Percentiles rank a stretch among this genome's conserved stretches.
Evolutionary conservation across 1,140 invertebrate species (phyloP).

Genomic region (Hermetia illucens): DNA sequence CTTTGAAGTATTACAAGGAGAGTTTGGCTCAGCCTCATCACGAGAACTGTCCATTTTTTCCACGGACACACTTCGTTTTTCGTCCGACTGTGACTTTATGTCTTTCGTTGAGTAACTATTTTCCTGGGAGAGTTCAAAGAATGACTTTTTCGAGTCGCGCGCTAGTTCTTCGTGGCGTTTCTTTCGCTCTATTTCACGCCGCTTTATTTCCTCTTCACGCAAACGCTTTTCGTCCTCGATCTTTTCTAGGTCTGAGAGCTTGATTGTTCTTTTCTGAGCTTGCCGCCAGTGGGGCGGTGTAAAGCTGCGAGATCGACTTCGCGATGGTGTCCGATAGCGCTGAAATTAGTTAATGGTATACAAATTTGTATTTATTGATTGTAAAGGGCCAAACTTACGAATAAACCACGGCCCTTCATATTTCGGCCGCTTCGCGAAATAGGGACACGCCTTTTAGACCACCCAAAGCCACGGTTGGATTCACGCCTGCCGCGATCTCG

Average conservation of each 20-base stretch:
- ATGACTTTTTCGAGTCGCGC: constrained; percentile 25
- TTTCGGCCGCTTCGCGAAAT: constrained; percentile 61
- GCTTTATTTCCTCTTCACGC: constrained; percentile 43
- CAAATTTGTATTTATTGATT: constrained; percentile 6
- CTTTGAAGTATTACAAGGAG: not conserved
- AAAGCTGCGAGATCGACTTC: constrained; percentile 62
- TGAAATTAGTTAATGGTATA: constrained; percentile 22
- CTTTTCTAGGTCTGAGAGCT: constrained; percentile 64
- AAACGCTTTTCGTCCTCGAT: constrained; percentile 46
- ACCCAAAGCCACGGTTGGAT: constrained; percentile 18
- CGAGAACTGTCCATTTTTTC: constrained; percentile 5
- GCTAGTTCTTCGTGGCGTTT: constrained; percentile 37
- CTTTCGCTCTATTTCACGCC: constrained; percentile 41
- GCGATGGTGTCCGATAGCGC: constrained; percentile 73
- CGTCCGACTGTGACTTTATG: constrained; percentile 13
- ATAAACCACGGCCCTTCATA: constrained; percentile 77
- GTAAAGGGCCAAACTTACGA: constrained; percentile 46
- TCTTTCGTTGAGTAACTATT: constrained; percentile 18
- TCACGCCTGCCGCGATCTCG: constrained; percentile 22
- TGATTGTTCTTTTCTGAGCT: constrained; percentile 68
- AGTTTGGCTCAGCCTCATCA: not conserved
- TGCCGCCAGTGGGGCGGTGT: constrained; percentile 85
- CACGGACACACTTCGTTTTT: constrained; percentile 11
- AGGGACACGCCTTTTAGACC: constrained; percentile 32
- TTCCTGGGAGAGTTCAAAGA: constrained; percentile 26